Evolutionary conservation across 1,140 invertebrate genomes (phyloP).

Genomic region (Galleria mellonella): DNA sequence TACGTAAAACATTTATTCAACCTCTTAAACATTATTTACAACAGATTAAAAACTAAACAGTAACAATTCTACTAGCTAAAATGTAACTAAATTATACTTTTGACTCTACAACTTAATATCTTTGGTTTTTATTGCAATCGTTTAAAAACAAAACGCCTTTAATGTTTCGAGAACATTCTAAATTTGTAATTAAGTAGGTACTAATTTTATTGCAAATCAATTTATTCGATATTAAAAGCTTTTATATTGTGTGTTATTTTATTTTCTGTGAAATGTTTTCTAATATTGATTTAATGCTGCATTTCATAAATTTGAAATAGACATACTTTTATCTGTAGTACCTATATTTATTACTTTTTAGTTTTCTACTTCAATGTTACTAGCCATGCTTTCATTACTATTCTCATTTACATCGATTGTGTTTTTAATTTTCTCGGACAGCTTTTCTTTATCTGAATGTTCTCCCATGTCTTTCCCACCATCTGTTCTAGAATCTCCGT

Average conservation of each 20-base stretch:
- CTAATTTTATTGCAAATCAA: too few relatives aligned
- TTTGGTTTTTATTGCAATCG: constrained; percentile 24
- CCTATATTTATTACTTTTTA: too few relatives aligned
- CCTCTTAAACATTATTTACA: constrained; percentile 57
- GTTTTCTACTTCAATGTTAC: constrained; percentile 72
- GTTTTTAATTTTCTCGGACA: constrained; percentile 29
- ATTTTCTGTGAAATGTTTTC: too few relatives aligned
- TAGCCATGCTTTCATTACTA: constrained; percentile 68
- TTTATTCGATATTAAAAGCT: too few relatives aligned
- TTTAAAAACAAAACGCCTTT: too few relatives aligned
- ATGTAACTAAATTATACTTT: constrained; percentile 15
- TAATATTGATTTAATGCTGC: neutral
- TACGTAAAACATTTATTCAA: constrained; percentile 29
- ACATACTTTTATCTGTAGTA: neutral
- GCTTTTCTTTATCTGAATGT: constrained; percentile 32
- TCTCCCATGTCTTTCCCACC: constrained; percentile 30
- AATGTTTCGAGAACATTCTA: too few relatives aligned
- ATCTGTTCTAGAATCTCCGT: constrained; percentile 27
- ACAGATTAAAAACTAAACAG: constrained; percentile 36
- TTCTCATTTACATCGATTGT: constrained; percentile 58
- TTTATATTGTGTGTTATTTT: too few relatives aligned
- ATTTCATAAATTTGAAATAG: neutral
- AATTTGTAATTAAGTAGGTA: too few relatives aligned
- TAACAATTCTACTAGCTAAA: constrained; percentile 42
- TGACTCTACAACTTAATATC: constrained; percentile 22